Conservation (phyloP, 2,797 vertebrate genomes). For the Periparus ater region DNA sequence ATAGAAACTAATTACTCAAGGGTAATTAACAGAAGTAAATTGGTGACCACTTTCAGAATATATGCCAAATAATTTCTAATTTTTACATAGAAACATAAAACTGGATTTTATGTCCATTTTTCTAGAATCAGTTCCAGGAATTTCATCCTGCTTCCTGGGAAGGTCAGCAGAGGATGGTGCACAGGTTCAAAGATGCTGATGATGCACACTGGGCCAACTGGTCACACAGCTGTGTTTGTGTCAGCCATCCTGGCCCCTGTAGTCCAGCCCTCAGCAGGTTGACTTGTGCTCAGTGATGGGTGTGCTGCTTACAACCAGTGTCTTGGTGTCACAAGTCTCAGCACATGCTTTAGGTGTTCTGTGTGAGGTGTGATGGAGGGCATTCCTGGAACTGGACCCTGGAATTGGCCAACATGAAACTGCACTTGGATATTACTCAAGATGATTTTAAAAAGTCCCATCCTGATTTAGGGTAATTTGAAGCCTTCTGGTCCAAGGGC, state of each 20-base stretch:
- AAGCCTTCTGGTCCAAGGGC: neutral
- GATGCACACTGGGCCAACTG: fast-evolving
- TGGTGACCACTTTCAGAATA: neutral
- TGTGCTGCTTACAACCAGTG: fast-evolving
- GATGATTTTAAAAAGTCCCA: neutral
- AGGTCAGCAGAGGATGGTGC: neutral
- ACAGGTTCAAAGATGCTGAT: neutral
- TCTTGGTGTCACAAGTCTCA: fast-evolving
- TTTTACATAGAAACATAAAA: neutral
- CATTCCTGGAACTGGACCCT: neutral
- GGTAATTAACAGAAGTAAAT: neutral
- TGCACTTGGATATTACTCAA: fast-evolving
- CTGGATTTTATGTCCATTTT: neutral
- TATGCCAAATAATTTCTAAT: neutral
- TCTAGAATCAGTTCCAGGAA: neutral
- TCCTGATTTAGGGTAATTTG: neutral
- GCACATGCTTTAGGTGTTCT: neutral
- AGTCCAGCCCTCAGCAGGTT: no score
- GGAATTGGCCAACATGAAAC: neutral
- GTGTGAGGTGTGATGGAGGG: neutral
- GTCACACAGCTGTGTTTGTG: fast-evolving
- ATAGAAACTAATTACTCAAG: neutral
- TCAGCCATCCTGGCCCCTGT: no score
- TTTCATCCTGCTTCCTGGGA: neutral
- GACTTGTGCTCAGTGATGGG: no score